Percentiles rank a stretch among this genome's conserved stretches.
phyloP scores from a whole-genome alignment of 1,140 invertebrate genomes.

The Aphidius ervi region DNA sequence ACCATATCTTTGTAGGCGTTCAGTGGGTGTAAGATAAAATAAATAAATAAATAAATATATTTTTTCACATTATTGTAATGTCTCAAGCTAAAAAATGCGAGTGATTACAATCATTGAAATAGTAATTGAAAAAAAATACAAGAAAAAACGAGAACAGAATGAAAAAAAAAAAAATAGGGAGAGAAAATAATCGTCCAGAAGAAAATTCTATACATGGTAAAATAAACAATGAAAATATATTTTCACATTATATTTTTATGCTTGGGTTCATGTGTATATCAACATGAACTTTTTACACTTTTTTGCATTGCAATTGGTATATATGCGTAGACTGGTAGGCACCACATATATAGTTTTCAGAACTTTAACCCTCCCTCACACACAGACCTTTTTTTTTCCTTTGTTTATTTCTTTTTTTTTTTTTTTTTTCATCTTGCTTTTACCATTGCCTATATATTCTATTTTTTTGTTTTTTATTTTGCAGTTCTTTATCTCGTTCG shows the following conservation, averaged over 20 bases:
- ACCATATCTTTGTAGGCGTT: slow-evolving; percentile 10
- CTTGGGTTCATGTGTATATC: too few relatives aligned
- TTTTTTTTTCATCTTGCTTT: slow-evolving; percentile 11
- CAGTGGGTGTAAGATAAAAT: slow-evolving; percentile 18
- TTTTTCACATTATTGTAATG: too few relatives aligned
- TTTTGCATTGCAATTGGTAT: too few relatives aligned
- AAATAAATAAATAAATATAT: background rate
- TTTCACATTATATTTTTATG: too few relatives aligned
- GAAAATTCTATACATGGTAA: slow-evolving; percentile 7
- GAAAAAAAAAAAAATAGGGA: slow-evolving; percentile 10
- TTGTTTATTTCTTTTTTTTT: slow-evolving; percentile 4
- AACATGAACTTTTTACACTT: too few relatives aligned
- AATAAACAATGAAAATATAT: background rate
- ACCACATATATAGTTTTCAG: too few relatives aligned
- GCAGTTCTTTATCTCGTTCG: background rate
- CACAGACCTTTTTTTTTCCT: too few relatives aligned
- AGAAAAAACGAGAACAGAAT: slow-evolving; percentile 12
- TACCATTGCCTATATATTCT: background rate
- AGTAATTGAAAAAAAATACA: slow-evolving; percentile 14
- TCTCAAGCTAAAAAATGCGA: slow-evolving; percentile 1
- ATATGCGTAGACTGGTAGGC: too few relatives aligned
- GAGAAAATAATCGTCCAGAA: background rate
- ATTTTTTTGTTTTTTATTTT: slow-evolving; percentile 9
- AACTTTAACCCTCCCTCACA: background rate
- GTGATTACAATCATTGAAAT: background rate